Evolutionary conservation across 2,888 invertebrate species (phyloP).

Genomic region (Antheraea assamensis): DNA sequence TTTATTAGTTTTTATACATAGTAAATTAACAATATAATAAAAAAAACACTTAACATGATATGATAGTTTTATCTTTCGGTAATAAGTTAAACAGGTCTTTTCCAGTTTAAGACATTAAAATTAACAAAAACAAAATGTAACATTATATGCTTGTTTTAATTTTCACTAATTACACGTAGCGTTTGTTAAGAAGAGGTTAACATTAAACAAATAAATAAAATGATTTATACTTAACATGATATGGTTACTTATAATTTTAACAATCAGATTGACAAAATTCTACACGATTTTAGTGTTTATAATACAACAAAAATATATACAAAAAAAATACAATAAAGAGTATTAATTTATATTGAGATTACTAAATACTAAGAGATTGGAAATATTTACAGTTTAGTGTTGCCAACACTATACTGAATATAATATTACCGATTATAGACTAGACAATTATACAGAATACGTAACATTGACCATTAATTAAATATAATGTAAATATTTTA

Average conservation of each 20-base stretch:
- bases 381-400: neutral
- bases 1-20: neutral
- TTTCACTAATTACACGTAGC: too few relatives aligned
- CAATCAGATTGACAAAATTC: neutral
- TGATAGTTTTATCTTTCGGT: too few relatives aligned
- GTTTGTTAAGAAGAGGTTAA: neutral
- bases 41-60: too few relatives aligned
- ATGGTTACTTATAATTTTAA: neutral
- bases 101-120: too few relatives aligned
- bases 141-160: too few relatives aligned
- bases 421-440: neutral
- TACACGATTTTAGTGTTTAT: neutral
- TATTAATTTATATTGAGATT: neutral
- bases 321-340: neutral
- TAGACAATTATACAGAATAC: neutral
- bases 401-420: neutral
- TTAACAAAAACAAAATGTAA: too few relatives aligned
- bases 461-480: too few relatives aligned
- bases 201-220: neutral
- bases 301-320: neutral
- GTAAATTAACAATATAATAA: too few relatives aligned
- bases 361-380: neutral
- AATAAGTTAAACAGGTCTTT: too few relatives aligned
- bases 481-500: too few relatives aligned
- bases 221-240: neutral